phyloP scores from a whole-genome alignment of 2,113 vertebrate species.

The Mionectes macconnelli region DNA sequence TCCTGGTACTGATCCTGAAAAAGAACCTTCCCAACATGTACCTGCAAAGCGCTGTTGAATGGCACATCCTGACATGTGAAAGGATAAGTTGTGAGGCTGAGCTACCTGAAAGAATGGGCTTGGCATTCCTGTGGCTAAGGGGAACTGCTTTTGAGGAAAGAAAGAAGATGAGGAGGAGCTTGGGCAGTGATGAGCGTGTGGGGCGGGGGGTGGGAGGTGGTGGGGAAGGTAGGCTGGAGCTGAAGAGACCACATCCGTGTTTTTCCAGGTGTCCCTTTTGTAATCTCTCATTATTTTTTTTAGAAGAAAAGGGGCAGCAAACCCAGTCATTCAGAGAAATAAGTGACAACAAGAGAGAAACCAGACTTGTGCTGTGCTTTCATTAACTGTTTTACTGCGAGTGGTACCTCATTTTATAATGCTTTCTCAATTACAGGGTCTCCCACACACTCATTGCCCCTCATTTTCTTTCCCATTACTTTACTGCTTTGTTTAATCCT shows the following conservation, averaged over 20 bases:
- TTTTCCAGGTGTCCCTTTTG: conserved; percentile 82
- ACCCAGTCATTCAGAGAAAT: conserved; percentile 68
- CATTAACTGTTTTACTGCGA: conserved; percentile 30
- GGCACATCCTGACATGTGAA: conserved; percentile 79
- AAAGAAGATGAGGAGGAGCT: conserved; percentile 3
- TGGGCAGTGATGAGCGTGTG: background rate
- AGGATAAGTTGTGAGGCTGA: conserved; percentile 57
- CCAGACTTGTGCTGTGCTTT: conserved; percentile 2
- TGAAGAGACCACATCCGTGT: conserved; percentile 68
- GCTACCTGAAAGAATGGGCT: conserved; percentile 75
- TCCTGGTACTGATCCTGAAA: background rate
- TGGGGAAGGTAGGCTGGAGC: conserved; percentile 31
- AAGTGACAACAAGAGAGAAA: conserved; percentile 61
- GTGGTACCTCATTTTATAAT: conserved; percentile 23
- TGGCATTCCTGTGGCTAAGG: conserved; percentile 73
- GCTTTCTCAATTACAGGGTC: conserved; percentile 10
- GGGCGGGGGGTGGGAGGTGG: too few relatives aligned
- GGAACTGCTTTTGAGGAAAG: conserved; percentile 57
- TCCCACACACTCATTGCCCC: background rate
- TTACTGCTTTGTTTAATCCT: conserved; percentile 45
- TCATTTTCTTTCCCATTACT: conserved; percentile 14
- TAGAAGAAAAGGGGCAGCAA: conserved; percentile 47
- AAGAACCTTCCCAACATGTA: background rate
- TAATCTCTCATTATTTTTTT: conserved; percentile 75
- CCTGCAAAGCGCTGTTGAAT: conserved; percentile 75